Conservation (phyloP, 1,140 invertebrate genomes). For the Saccostrea glomerata region DNA sequence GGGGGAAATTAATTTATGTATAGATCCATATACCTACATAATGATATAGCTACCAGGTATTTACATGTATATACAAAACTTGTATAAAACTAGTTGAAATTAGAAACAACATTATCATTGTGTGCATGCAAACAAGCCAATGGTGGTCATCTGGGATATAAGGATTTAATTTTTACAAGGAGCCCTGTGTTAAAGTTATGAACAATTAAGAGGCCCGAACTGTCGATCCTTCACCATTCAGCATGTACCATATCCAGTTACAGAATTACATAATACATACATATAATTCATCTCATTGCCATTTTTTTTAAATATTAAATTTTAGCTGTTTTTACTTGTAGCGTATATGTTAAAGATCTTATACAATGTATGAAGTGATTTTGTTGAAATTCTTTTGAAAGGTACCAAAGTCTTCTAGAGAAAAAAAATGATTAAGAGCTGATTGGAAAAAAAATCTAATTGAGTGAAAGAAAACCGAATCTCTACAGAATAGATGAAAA, state of each 20-base stretch:
- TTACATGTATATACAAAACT: no score
- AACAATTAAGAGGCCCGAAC: neutral
- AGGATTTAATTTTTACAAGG: neutral
- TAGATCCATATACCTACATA: no score
- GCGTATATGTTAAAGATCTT: neutral
- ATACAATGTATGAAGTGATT: neutral
- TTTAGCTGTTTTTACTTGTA: neutral
- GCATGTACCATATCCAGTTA: neutral
- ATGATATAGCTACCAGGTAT: no score
- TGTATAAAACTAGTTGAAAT: no score
- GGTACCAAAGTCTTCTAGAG: neutral
- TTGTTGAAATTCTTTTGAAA: neutral
- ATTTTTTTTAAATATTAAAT: neutral
- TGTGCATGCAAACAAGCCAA: neutral
- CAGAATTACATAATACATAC: neutral
- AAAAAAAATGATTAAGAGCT: neutral
- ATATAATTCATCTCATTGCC: neutral
- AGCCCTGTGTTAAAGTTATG: neutral
- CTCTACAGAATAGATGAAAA: neutral
- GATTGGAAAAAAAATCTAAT: neutral
- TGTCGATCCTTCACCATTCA: neutral
- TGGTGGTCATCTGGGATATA: constrained; percentile 5
- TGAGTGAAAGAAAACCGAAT: neutral
- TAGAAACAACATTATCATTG: no score
- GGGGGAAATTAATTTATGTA: no score